Percentiles rank a stretch among this genome's conserved stretches.
Evolutionary conservation across 2,797 vertebrate genomes (phyloP).

Genomic region (Spizella passerina): DNA sequence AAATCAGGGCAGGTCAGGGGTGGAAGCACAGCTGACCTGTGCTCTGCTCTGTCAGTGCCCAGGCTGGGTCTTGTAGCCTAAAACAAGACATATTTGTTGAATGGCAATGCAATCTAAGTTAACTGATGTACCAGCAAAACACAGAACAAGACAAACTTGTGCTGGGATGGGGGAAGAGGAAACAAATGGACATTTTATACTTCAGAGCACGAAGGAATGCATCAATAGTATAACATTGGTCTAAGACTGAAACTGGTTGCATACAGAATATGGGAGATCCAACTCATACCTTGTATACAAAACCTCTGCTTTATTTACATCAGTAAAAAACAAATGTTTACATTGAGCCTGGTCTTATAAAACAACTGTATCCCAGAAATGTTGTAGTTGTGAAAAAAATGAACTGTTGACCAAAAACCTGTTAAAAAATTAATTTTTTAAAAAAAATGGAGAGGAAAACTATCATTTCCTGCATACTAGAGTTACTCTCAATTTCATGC

Average conservation of each 20-base stretch:
- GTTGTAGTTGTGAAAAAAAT: neutral
- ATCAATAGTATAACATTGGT: neutral
- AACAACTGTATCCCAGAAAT: neutral
- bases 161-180: neutral
- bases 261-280: neutral
- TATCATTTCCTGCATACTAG: neutral
- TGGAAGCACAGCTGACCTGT: neutral
- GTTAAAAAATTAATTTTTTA: neutral
- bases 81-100: neutral
- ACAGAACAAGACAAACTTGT: neutral
- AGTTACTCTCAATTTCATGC: neutral
- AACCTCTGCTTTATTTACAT: conserved; percentile 50
- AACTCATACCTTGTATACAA: neutral
- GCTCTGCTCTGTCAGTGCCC: neutral
- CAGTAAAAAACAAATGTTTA: conserved; percentile 8
- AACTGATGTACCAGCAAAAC: conserved; percentile 1
- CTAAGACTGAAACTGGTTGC: neutral
- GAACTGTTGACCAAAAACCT: neutral
- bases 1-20: neutral
- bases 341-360: neutral
- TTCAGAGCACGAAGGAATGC: neutral
- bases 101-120: neutral
- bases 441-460: neutral
- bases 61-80: neutral
- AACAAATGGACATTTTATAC: neutral